phyloP scores from a whole-genome alignment of 2,797 vertebrate species.

The Pseudocheirus occidentalis region DNA sequence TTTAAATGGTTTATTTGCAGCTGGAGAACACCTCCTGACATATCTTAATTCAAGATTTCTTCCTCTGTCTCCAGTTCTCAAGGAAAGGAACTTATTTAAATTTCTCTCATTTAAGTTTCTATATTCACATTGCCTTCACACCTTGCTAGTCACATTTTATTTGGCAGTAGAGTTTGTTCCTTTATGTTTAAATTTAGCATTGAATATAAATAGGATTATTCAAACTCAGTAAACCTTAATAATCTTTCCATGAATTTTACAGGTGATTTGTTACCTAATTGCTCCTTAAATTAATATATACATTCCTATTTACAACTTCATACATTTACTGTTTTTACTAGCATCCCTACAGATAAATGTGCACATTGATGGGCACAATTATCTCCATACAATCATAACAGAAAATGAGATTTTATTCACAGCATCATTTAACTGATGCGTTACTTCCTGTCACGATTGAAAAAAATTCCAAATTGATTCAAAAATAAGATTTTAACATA shows the following conservation, averaged over 20 bases:
- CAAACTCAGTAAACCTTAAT: neutral
- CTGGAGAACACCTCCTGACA: neutral
- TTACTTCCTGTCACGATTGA: constrained; percentile 48
- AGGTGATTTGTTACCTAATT: neutral
- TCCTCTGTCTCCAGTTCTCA: neutral
- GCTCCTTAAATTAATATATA: neutral
- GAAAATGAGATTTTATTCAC: constrained; percentile 65
- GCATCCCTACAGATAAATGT: neutral
- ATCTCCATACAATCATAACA: constrained; percentile 48
- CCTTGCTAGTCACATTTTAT: neutral
- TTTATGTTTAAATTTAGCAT: neutral
- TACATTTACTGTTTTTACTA: neutral
- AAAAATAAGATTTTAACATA: neutral
- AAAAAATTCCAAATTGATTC: constrained; percentile 54
- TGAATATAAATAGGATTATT: neutral
- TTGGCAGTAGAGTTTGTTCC: neutral
- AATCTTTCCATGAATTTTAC: neutral
- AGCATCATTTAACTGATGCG: constrained; percentile 58
- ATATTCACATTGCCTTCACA: neutral
- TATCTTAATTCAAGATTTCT: neutral
- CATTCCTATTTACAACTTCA: neutral
- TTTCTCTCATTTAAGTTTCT: neutral
- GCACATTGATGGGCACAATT: constrained; percentile 1
- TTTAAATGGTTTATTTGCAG: neutral
- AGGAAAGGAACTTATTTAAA: neutral